A percentile compares a stretch with the other conserved stretches of the same genome.
These are phyloP conservation scores for Galago senegalensis DNA, from an alignment of 2,797 vertebrate genomes.

Conservation along the genomic window DNA sequence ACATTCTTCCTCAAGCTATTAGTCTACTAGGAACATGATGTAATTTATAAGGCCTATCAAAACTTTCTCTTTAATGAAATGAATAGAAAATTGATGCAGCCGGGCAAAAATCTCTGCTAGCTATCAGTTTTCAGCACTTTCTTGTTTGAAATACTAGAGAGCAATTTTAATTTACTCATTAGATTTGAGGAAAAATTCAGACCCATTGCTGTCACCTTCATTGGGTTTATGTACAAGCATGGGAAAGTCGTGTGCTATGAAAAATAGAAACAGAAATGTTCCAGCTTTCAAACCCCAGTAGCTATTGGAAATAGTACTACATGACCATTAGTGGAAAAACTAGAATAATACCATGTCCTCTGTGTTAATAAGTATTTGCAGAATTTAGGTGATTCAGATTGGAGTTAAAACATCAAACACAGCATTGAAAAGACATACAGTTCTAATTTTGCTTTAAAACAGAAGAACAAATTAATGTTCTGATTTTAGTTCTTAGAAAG, in stretches of 20 bases:
- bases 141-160: slow-evolving; percentile 79
- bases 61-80: slow-evolving; percentile 88
- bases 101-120: slow-evolving; percentile 85
- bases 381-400: background rate
- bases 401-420: background rate
- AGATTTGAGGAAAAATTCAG: slow-evolving; percentile 78
- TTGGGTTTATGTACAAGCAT: slow-evolving; percentile 26
- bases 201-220: slow-evolving; percentile 74
- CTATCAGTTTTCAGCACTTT: slow-evolving; percentile 85
- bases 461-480: background rate
- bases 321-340: background rate
- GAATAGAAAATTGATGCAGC: slow-evolving; percentile 89
- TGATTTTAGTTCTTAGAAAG: background rate
- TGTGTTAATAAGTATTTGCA: slow-evolving; percentile 20
- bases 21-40: slow-evolving; percentile 83
- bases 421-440: background rate
- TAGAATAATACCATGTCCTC: background rate
- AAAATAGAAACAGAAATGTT: background rate
- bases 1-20: slow-evolving; percentile 88
- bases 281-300: slow-evolving; percentile 34
- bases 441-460: slow-evolving; percentile 27
- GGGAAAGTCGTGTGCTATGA: background rate
- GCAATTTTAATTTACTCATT: slow-evolving; percentile 85
- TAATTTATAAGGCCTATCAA: slow-evolving; percentile 88
- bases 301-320: background rate